Percentiles rank a stretch among this genome's conserved stretches.
These are phyloP conservation scores for Helicolenus hilgendorfi DNA, from an alignment of 2,797 vertebrate species.

Conservation along the genomic window DNA sequence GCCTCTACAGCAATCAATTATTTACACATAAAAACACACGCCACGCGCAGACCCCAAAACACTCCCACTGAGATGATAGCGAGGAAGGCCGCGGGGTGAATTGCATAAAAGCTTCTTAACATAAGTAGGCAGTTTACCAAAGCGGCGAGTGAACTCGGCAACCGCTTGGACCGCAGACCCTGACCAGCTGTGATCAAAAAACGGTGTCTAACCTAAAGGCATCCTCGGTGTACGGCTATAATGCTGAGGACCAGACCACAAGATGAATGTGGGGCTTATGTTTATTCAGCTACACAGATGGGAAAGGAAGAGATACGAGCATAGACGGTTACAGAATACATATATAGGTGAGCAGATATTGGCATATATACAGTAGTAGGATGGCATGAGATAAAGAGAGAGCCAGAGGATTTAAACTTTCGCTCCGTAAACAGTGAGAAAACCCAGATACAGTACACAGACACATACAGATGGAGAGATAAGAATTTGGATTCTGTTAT, in stretches of 20 bases:
- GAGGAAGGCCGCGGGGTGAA: conserved; percentile 48
- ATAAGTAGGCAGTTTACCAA: conserved; percentile 56
- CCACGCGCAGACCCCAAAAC: conserved; percentile 49
- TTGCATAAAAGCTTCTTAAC: conserved; percentile 72
- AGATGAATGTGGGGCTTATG: not conserved
- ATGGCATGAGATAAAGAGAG: not conserved
- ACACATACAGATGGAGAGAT: not conserved
- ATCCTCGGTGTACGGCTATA: not conserved
- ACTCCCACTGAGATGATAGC: conserved; percentile 65
- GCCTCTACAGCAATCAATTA: conserved; percentile 75
- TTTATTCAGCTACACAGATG: not conserved
- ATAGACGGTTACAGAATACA: not conserved
- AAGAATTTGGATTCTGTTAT: not conserved
- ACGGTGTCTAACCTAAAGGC: not conserved
- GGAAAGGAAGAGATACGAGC: not conserved
- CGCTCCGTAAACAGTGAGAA: no score
- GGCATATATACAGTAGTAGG: not conserved
- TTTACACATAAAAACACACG: conserved; percentile 62
- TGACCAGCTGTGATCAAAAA: conserved; percentile 33
- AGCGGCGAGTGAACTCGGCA: conserved; percentile 24
- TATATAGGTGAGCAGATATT: not conserved
- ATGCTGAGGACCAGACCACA: not conserved
- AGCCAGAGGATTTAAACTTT: not conserved
- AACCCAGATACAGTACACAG: not conserved
- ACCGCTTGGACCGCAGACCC: conserved; percentile 13